phyloP scores from a whole-genome alignment of 1,140 invertebrate genomes.

The Drosophila sucinea region DNA sequence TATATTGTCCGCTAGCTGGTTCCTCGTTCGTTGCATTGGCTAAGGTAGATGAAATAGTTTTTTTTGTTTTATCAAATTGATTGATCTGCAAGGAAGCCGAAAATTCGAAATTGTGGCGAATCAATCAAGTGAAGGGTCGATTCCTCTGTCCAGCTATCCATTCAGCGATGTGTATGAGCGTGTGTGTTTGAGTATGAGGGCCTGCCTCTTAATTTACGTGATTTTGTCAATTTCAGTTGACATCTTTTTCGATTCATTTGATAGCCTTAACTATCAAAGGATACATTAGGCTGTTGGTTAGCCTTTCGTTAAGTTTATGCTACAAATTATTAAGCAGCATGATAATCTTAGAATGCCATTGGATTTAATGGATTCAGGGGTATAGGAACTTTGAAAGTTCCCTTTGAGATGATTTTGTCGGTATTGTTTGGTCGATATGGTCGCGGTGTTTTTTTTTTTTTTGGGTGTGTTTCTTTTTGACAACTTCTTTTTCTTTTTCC shows the following conservation, averaged over 20 bases:
- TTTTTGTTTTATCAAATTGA: slow-evolving; percentile 63
- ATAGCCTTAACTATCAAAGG: background rate
- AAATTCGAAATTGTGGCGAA: slow-evolving; percentile 54
- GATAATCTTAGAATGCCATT: too few species aligned
- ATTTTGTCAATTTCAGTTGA: slow-evolving; percentile 26
- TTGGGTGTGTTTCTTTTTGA: slow-evolving; percentile 1
- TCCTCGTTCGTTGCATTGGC: slow-evolving; percentile 26
- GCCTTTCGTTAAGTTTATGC: too few species aligned
- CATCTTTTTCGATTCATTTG: slow-evolving; percentile 30
- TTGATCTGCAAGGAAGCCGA: slow-evolving; percentile 55
- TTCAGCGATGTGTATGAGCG: background rate
- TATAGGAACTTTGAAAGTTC: background rate
- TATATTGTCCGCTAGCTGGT: slow-evolving; percentile 14
- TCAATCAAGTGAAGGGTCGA: slow-evolving; percentile 56
- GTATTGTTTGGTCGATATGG: background rate
- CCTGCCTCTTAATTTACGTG: slow-evolving; percentile 36
- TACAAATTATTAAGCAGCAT: too few species aligned
- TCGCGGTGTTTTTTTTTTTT: background rate
- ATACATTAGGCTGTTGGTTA: too few species aligned
- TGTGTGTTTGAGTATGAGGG: too few species aligned
- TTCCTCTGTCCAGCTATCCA: background rate
- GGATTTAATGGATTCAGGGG: background rate
- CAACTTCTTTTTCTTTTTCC: background rate
- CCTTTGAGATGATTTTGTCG: background rate
- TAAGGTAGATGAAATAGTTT: slow-evolving; percentile 28